Conservation (phyloP, 2,888 invertebrate species). For the Acleris laterana region DNA sequence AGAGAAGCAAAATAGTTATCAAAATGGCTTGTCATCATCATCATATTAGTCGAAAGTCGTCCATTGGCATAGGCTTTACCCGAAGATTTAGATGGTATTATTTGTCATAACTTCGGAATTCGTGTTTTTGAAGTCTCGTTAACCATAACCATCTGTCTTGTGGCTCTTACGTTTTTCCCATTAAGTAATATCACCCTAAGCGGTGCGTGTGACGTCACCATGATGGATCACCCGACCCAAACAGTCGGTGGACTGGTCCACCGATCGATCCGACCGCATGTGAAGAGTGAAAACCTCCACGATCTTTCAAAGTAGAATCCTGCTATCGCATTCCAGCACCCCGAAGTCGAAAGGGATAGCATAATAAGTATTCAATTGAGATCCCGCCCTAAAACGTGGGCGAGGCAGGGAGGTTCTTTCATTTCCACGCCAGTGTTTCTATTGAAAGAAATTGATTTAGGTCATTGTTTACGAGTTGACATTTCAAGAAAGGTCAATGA, state of each 20-base stretch:
- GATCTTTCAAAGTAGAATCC: slow-evolving; percentile 17
- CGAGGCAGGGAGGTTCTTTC: slow-evolving; percentile 43
- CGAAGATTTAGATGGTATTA: too few species aligned
- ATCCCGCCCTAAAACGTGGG: slow-evolving; percentile 47
- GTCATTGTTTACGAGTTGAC: slow-evolving; percentile 16
- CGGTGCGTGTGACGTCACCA: slow-evolving; percentile 24
- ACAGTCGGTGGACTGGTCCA: slow-evolving; percentile 44
- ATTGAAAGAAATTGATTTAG: slow-evolving; percentile 39
- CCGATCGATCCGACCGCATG: slow-evolving; percentile 32
- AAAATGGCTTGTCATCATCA: too few species aligned
- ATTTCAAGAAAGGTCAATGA: slow-evolving; percentile 22
- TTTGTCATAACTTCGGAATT: too few species aligned
- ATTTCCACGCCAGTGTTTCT: slow-evolving; percentile 17
- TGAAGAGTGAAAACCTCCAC: slow-evolving; percentile 2
- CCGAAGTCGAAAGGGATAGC: slow-evolving; percentile 23
- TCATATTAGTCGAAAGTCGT: too few species aligned
- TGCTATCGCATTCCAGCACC: slow-evolving; percentile 25
- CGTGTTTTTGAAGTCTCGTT: background rate
- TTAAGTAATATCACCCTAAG: slow-evolving; percentile 27
- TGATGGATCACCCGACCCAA: slow-evolving; percentile 28
- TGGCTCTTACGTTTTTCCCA: slow-evolving; percentile 12
- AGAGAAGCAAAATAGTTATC: too few species aligned
- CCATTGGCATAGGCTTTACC: too few species aligned
- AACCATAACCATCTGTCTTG: slow-evolving; percentile 18
- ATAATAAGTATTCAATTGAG: slow-evolving; percentile 20